Base-by-base conservation (phyloP, 2,113 vertebrate genomes). In the Felis catus region DNA sequence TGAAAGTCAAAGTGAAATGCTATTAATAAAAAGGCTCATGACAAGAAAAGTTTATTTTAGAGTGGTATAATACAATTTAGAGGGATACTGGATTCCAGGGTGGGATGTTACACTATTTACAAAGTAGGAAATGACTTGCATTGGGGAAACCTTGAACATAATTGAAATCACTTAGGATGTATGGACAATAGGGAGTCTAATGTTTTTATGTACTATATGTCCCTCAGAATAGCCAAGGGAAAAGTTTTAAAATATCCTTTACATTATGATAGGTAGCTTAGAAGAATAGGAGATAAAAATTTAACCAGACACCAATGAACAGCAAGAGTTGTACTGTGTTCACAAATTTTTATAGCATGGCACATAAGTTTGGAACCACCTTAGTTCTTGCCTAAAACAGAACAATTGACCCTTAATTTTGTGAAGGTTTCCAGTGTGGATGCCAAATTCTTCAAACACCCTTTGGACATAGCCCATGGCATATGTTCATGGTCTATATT, bases 1-100 rank as follows among this genome's bases (percentile, higher is more conserved):
- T 71, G 90, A 45, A 97, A 91, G 45, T 97, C 89, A 88, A 96
- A 97, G 61, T 94, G 85, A 98, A 98, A 79, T 91, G 63, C 66
- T 97, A 97, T 97, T 94, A 98, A 97, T 95, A 98, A 97, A 98
- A 53, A 73, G 33, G 13, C 1, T 94, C 93, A 73, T 97, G 96
- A 94, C 25, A 94, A 51, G 83, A 95, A 95, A 98, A 93, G 66
- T 97, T 98, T 98, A 86, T 93, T 98, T 98, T 92, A 94, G 4
- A 91, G 61, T 36, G 94, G 4, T 25, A 63, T 68, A 97, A 93
- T 58, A 48, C 85, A 97, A 97, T 89, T 93, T 95, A 58, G 66
- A 63, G 41, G 39, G 48, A 74, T 80, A 61, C 36, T 86, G 74
- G 70, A 90, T 97, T 91, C 85, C 39, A 83, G 51, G 39, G 61